Percentiles rank a stretch among this genome's conserved stretches.
Evolutionary conservation across 2,888 invertebrate genomes (phyloP).

Genomic region (Eugnorisma glareosa): DNA sequence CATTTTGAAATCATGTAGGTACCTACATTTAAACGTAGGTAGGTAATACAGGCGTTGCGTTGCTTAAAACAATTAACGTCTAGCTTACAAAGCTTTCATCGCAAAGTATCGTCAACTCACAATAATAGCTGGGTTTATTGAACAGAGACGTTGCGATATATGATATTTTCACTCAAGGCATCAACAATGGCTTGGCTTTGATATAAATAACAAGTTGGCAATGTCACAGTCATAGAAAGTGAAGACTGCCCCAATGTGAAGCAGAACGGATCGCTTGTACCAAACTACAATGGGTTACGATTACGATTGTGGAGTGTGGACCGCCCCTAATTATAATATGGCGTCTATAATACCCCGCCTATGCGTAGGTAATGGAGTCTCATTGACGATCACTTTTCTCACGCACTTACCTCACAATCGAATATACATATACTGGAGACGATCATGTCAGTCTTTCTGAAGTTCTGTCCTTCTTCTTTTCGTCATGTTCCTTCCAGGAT

Average conservation of each 20-base stretch:
- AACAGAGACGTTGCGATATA: slow-evolving; percentile 44
- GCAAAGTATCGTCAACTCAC: neutral
- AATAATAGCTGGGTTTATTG: slow-evolving; percentile 28
- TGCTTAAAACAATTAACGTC: neutral
- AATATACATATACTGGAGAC: neutral
- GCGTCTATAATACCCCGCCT: slow-evolving; percentile 15
- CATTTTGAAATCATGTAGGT: neutral
- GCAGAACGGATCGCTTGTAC: slow-evolving; percentile 82
- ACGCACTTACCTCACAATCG: neutral
- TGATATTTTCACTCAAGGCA: slow-evolving; percentile 59
- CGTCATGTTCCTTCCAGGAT: no score
- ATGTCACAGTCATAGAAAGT: slow-evolving; percentile 85
- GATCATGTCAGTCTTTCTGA: neutral
- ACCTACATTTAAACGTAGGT: neutral
- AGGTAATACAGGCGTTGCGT: no score
- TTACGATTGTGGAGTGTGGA: slow-evolving; percentile 61
- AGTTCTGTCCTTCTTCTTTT: neutral
- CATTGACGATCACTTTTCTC: slow-evolving; percentile 37
- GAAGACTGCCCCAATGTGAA: slow-evolving; percentile 85
- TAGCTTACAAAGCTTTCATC: slow-evolving; percentile 5
- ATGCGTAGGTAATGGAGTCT: slow-evolving; percentile 26
- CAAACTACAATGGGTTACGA: slow-evolving; percentile 73
- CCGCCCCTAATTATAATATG: slow-evolving; percentile 64
- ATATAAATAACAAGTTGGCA: slow-evolving; percentile 68
- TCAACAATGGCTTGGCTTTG: slow-evolving; percentile 58